Percentiles rank a stretch among this genome's conserved stretches.
These are phyloP conservation scores for Microplitis deprimator DNA, from an alignment of 2,888 invertebrate genomes.

Conservation along the genomic window DNA sequence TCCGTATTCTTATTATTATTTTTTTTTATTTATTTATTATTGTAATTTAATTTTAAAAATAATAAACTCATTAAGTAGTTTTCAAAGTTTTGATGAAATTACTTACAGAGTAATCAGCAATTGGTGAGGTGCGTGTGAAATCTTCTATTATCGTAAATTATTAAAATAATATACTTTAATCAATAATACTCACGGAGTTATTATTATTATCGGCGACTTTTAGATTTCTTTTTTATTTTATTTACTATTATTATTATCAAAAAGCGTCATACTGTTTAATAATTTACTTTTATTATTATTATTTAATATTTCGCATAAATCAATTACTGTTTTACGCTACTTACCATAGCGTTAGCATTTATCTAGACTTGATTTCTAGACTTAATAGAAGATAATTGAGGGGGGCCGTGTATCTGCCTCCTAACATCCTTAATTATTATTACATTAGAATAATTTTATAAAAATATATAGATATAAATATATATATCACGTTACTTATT, in stretches of 20 bases:
- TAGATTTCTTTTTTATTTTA: conserved; percentile 6
- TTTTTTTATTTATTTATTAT: not conserved
- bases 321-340: conserved; percentile 46
- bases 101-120: conserved; percentile 24
- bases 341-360: conserved; percentile 51
- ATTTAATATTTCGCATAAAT: conserved; percentile 22
- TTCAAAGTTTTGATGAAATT: conserved; percentile 5
- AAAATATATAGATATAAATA: too few species aligned
- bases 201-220: conserved; percentile 11
- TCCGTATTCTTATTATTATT: not conserved
- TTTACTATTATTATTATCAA: conserved; percentile 1
- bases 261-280: conserved; percentile 12
- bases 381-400: conserved; percentile 25
- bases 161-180: not conserved
- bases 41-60: not conserved
- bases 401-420: conserved; percentile 29
- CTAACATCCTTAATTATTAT: conserved; percentile 27
- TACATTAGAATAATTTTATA: not conserved
- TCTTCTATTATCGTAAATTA: not conserved
- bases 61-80: not conserved
- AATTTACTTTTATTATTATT: conserved; percentile 1
- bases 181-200: conserved; percentile 30
- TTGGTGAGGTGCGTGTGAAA: not conserved
- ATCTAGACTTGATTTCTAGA: conserved; percentile 35
- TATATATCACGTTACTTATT: too few species aligned